These are phyloP conservation scores for Metalampra italica DNA, from an alignment of 2,888 invertebrate species.

Conservation along the genomic window DNA sequence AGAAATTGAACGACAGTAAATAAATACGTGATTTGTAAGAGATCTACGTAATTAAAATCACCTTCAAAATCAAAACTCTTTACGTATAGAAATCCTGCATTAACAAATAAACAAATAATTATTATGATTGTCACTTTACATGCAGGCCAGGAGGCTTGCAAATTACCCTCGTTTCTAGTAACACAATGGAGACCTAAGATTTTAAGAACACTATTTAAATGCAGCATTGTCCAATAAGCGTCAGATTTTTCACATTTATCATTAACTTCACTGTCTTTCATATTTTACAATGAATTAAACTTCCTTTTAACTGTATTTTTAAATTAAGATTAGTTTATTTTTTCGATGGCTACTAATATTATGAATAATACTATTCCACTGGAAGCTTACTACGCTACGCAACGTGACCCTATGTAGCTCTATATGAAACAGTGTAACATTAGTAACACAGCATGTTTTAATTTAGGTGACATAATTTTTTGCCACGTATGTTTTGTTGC, in stretches of 20 bases:
- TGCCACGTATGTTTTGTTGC: too few relatives aligned
- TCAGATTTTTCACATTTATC: not conserved
- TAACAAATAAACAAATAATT: not conserved
- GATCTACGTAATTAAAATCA: not conserved
- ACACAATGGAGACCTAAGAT: not conserved
- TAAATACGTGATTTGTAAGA: not conserved
- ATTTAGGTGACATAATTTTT: too few relatives aligned
- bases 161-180: conserved; percentile 1
- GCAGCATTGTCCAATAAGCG: not conserved
- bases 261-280: too few relatives aligned
- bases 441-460: too few relatives aligned
- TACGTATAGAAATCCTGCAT: not conserved
- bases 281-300: too few relatives aligned
- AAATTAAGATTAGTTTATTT: too few relatives aligned
- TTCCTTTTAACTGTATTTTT: too few relatives aligned
- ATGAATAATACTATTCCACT: too few relatives aligned
- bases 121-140: not conserved
- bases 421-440: too few relatives aligned
- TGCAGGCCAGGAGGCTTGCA: not conserved
- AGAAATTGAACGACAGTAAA: conserved; percentile 20
- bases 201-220: not conserved
- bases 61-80: not conserved
- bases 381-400: too few relatives aligned
- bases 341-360: too few relatives aligned
- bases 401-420: too few relatives aligned